Percentiles rank a stretch among this genome's conserved stretches.
phyloP scores from a whole-genome alignment of 1,140 invertebrate species.

The Orchestia grillus region DNA sequence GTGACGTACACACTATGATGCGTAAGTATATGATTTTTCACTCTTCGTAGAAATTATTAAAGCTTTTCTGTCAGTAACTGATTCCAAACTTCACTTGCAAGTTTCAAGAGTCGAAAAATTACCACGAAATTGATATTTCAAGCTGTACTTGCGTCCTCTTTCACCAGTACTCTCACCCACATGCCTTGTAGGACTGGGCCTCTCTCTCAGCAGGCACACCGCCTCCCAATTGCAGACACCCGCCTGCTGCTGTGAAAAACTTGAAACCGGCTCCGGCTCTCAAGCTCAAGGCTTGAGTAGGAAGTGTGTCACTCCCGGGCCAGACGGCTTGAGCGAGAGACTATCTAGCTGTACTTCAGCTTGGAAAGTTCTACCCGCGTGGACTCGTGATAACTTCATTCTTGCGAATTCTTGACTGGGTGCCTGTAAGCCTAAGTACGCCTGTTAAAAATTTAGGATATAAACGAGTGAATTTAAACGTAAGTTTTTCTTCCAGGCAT shows the following conservation, averaged over 20 bases:
- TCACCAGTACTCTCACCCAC: not conserved
- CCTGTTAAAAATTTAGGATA: not conserved
- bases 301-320: not conserved
- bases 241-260: not conserved
- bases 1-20: not conserved
- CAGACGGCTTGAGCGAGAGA: not conserved
- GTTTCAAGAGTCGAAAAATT: not conserved
- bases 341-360: not conserved
- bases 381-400: no score
- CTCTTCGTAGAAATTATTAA: not conserved
- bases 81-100: not conserved
- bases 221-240: not conserved
- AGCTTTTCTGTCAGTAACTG: not conserved
- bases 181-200: not conserved
- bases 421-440: not conserved
- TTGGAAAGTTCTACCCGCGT: not conserved
- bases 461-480: not conserved
- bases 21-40: not conserved
- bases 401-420: not conserved
- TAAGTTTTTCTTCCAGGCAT: not conserved
- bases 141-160: not conserved
- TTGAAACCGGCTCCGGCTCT: not conserved
- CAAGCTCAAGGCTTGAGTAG: not conserved
- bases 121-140: not conserved
- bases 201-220: not conserved